Conservation (phyloP, 2,888 invertebrate genomes). For the Ophion obscuratus region DNA sequence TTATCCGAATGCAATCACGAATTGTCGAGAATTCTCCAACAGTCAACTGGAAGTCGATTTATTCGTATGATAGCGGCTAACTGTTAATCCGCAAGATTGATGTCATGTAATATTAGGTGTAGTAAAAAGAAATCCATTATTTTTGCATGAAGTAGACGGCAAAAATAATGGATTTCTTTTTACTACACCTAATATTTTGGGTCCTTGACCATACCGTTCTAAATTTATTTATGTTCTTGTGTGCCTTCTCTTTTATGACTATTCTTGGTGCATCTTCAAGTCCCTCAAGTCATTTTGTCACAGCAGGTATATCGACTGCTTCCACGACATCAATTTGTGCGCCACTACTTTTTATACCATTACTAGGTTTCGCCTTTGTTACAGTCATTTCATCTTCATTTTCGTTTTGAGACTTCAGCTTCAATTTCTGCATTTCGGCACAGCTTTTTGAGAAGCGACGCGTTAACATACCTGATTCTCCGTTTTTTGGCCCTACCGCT, state of each 20-base stretch:
- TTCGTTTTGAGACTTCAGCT: no score
- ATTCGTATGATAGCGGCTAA: slow-evolving; percentile 29
- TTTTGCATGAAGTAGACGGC: no score
- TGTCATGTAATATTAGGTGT: slow-evolving; percentile 44
- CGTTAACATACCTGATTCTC: background rate
- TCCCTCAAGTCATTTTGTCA: no score
- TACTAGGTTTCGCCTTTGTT: no score
- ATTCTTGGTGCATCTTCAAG: no score
- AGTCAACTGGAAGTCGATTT: slow-evolving; percentile 13
- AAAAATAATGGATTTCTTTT: no score
- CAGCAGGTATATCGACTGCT: background rate
- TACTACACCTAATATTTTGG: no score
- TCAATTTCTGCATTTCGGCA: background rate
- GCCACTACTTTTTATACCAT: background rate
- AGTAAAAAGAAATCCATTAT: no score
- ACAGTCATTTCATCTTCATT: no score
- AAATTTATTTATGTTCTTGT: background rate
- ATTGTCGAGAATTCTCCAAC: slow-evolving; percentile 34
- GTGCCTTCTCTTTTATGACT: background rate
- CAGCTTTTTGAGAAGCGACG: background rate
- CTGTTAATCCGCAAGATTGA: slow-evolving; percentile 33
- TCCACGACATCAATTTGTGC: no score
- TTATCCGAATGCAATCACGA: slow-evolving; percentile 14
- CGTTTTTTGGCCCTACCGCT: background rate
- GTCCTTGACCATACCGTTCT: slow-evolving; percentile 40